phyloP scores from a whole-genome alignment of 2,888 invertebrate genomes.

The Cephus sareptanus region DNA sequence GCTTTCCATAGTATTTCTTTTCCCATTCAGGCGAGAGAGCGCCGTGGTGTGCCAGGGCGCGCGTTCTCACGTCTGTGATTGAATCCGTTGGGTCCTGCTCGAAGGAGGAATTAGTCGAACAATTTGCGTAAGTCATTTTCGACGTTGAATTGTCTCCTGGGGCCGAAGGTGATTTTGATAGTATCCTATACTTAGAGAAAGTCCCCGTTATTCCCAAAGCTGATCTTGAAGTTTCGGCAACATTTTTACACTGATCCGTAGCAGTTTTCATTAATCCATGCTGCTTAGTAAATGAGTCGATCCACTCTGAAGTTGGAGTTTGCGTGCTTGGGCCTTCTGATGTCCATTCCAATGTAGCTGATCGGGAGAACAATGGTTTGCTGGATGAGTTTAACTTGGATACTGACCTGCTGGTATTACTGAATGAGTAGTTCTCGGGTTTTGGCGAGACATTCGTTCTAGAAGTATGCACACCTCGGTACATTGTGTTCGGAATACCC shows the following conservation, averaged over 20 bases:
- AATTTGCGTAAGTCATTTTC: slow-evolving; percentile 4
- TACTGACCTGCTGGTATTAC: neutral
- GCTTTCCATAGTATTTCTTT: neutral
- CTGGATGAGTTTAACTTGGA: neutral
- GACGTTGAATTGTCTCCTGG: slow-evolving; percentile 13
- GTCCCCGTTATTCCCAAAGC: slow-evolving; percentile 7
- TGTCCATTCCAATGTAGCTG: slow-evolving; percentile 20
- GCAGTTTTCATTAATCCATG: slow-evolving; percentile 10
- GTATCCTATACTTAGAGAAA: slow-evolving; percentile 4
- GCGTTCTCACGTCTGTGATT: neutral
- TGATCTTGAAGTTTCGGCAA: slow-evolving; percentile 7
- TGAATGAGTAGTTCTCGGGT: neutral
- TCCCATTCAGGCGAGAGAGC: slow-evolving; percentile 6
- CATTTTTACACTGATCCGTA: neutral
- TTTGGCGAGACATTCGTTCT: neutral
- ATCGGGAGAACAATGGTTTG: slow-evolving; percentile 17
- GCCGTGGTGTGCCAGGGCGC: slow-evolving; percentile 1
- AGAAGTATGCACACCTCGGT: neutral
- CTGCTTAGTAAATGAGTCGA: slow-evolving; percentile 17
- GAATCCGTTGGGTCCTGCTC: slow-evolving; percentile 18
- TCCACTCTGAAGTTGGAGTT: slow-evolving; percentile 17
- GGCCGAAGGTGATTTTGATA: slow-evolving; percentile 19
- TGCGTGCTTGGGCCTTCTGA: slow-evolving; percentile 16
- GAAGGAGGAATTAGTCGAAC: slow-evolving; percentile 17
- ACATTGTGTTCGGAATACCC: neutral